Evolutionary conservation across 2,888 invertebrate species (phyloP).

Genomic region (Synergus japonicus): DNA sequence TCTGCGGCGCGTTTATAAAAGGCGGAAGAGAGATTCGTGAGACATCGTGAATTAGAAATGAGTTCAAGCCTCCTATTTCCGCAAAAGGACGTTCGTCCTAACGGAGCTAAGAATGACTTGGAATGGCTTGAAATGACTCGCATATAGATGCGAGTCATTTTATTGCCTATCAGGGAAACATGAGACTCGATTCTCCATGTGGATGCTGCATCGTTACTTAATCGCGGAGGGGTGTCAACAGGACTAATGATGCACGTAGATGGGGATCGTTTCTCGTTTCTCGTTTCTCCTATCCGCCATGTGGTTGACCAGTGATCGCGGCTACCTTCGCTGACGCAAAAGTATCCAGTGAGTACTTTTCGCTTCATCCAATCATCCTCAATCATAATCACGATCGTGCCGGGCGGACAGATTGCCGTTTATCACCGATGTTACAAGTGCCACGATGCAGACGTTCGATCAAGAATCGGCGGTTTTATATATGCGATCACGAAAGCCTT

Average conservation of each 20-base stretch:
- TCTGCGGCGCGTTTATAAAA: conserved; percentile 35
- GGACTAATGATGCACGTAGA: conserved; percentile 52
- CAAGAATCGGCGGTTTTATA: conserved; percentile 12
- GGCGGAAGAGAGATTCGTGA: conserved; percentile 34
- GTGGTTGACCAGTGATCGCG: neutral
- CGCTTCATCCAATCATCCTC: conserved; percentile 38
- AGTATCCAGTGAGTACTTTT: conserved; percentile 16
- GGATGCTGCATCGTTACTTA: conserved; percentile 53
- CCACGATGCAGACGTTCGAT: conserved; percentile 28
- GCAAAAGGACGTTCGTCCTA: conserved; percentile 50
- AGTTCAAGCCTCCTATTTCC: conserved; percentile 45
- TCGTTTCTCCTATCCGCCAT: neutral
- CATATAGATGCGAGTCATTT: conserved; percentile 47
- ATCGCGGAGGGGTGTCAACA: conserved; percentile 55
- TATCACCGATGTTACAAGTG: conserved; percentile 35
- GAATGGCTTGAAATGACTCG: conserved; percentile 47
- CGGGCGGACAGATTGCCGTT: conserved; percentile 33
- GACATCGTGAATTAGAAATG: conserved; percentile 23
- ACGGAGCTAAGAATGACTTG: conserved; percentile 47
- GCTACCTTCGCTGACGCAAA: conserved; percentile 14
- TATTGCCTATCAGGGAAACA: conserved; percentile 30
- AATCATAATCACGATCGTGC: conserved; percentile 36
- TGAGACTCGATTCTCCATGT: conserved; percentile 41
- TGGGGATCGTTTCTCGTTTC: conserved; percentile 33
- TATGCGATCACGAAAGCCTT: neutral